Conservation (phyloP, 2,113 vertebrate species). For the Talpa occidentalis region DNA sequence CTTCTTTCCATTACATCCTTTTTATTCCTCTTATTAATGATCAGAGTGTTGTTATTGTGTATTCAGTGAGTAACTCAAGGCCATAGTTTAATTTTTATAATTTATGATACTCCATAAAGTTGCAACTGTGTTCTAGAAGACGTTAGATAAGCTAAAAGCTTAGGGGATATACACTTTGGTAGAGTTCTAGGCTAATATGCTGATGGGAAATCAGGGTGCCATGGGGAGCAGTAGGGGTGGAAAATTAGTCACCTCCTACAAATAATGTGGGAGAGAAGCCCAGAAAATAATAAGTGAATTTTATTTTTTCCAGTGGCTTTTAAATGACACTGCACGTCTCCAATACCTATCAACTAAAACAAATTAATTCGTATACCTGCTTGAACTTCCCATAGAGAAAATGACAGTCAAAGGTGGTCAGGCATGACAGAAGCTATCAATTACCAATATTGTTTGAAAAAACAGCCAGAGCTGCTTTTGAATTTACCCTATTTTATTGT, state of each 20-base stretch:
- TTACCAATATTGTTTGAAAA: constrained; percentile 29
- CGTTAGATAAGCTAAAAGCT: constrained; percentile 25
- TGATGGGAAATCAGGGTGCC: background rate
- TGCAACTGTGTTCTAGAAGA: background rate
- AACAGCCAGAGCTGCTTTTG: constrained; percentile 24
- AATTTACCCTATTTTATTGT: background rate
- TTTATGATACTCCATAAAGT: constrained; percentile 49
- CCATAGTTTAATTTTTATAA: constrained; percentile 64
- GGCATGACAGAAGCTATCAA: background rate
- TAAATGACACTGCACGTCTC: background rate
- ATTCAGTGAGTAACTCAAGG: constrained; percentile 7
- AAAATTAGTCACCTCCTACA: constrained; percentile 39
- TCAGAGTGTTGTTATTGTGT: background rate
- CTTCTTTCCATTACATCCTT: background rate
- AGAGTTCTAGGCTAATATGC: background rate
- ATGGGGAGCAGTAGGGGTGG: no score
- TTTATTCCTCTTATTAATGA: background rate
- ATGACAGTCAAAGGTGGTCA: background rate
- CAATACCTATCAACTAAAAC: background rate
- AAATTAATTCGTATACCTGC: background rate
- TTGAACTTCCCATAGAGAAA: background rate
- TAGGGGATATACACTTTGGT: background rate
- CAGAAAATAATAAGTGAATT: constrained; percentile 30
- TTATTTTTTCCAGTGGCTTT: constrained; percentile 28
- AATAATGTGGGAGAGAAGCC: background rate